phyloP scores from a whole-genome alignment of 2,888 invertebrate genomes.

The Acheta domesticus region DNA sequence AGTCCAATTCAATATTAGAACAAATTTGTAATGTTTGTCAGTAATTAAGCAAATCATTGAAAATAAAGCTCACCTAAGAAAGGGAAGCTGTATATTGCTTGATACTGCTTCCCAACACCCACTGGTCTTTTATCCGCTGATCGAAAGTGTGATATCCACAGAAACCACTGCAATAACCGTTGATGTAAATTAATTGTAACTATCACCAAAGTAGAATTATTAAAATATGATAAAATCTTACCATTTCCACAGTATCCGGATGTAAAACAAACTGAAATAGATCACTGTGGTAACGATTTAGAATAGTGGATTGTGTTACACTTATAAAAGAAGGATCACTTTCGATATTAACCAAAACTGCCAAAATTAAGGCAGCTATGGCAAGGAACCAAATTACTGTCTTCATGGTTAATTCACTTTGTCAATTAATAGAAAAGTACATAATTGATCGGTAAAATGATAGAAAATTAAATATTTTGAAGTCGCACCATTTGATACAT shows the following conservation, averaged over 20 bases:
- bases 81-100: constrained; percentile 24
- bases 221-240: not conserved
- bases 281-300: constrained; percentile 20
- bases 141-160: constrained; percentile 28
- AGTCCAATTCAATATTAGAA: not conserved
- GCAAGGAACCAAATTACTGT: too few species aligned
- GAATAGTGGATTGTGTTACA: not conserved
- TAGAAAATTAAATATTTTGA: too few species aligned
- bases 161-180: constrained; percentile 28
- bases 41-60: too few species aligned
- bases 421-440: too few species aligned
- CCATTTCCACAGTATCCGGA: constrained; percentile 29
- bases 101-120: constrained; percentile 26
- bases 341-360: constrained; percentile 12
- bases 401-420: too few species aligned
- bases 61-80: not conserved
- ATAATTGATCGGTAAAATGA: too few species aligned
- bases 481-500: too few species aligned
- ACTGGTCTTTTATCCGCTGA: constrained; percentile 28
- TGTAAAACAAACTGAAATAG: constrained; percentile 26
- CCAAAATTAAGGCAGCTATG: not conserved
- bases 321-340: not conserved
- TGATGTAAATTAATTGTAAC: not conserved
- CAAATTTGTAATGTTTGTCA: too few species aligned
- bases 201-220: not conserved